These are phyloP conservation scores for Drosophila malerkotliana DNA, from an alignment of 1,140 invertebrate genomes.

Conservation along the genomic window DNA sequence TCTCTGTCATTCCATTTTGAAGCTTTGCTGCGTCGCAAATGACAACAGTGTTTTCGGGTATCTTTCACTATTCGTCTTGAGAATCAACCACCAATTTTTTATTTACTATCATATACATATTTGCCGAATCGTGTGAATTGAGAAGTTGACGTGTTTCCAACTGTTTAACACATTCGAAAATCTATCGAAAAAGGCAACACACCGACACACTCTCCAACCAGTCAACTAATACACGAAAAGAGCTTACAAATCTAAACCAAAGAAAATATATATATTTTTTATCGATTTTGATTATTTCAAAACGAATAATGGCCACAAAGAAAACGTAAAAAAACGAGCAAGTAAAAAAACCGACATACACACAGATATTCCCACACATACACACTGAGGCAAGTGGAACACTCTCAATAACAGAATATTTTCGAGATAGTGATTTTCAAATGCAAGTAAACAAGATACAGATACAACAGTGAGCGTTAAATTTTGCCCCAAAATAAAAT, in stretches of 20 bases:
- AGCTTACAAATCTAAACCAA: slow-evolving; percentile 57
- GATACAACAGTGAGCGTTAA: slow-evolving; percentile 11
- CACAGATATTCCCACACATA: slow-evolving; percentile 16
- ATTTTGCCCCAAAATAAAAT: slow-evolving; percentile 24
- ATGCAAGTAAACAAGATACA: slow-evolving; percentile 51
- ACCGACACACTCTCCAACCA: slow-evolving; percentile 13
- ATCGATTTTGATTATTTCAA: slow-evolving; percentile 83
- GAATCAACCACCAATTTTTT: slow-evolving; percentile 42
- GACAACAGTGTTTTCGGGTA: slow-evolving; percentile 15
- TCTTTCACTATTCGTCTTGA: slow-evolving; percentile 36
- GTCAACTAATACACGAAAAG: slow-evolving; percentile 40
- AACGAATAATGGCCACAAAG: slow-evolving; percentile 69
- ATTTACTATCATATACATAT: slow-evolving; percentile 30
- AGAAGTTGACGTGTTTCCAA: slow-evolving; percentile 47
- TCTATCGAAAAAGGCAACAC: slow-evolving; percentile 19
- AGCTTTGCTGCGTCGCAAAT: slow-evolving; percentile 3
- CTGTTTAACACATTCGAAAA: slow-evolving; percentile 57
- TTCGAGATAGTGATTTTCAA: slow-evolving; percentile 56
- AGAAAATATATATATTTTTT: slow-evolving; percentile 62
- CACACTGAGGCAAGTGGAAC: slow-evolving; percentile 32
- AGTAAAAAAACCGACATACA: slow-evolving; percentile 6
- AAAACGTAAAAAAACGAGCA: slow-evolving; percentile 64
- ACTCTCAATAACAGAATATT: slow-evolving; percentile 51
- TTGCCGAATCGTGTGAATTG: slow-evolving; percentile 12
- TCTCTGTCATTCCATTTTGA: slow-evolving; percentile 20